phyloP scores from a whole-genome alignment of 1,140 invertebrate genomes.

The Cephus cinctus region DNA sequence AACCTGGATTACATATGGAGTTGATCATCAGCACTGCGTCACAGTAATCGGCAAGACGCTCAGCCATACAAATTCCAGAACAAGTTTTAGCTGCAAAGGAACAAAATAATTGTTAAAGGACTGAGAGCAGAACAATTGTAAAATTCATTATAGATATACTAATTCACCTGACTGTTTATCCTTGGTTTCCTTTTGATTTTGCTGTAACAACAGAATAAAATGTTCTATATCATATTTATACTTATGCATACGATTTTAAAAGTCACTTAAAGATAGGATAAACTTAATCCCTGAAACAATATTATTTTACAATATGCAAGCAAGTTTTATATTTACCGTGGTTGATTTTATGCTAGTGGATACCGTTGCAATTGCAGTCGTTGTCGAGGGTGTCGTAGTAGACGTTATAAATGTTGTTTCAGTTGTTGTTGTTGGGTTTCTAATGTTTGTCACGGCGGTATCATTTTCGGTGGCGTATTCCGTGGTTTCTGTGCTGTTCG shows the following conservation, averaged over 20 bases:
- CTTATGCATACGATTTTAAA: too few species aligned
- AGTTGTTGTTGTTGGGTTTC: slow-evolving; percentile 7
- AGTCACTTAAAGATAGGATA: background rate
- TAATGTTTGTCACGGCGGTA: slow-evolving; percentile 6
- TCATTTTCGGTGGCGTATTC: slow-evolving; percentile 29
- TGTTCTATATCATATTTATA: background rate
- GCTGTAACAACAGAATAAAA: too few species aligned
- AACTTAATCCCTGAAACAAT: background rate
- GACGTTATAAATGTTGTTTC: slow-evolving; percentile 14
- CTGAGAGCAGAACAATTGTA: too few species aligned
- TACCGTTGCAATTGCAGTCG: slow-evolving; percentile 32
- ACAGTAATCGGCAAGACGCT: slow-evolving; percentile 79
- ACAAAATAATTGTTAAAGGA: too few species aligned
- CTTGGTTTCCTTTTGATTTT: background rate
- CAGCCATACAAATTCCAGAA: slow-evolving; percentile 79
- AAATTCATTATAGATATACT: too few species aligned
- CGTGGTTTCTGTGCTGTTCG: slow-evolving; percentile 38
- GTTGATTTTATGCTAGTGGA: slow-evolving; percentile 29
- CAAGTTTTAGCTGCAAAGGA: slow-evolving; percentile 62
- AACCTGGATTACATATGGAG: slow-evolving; percentile 68
- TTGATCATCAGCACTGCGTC: slow-evolving; percentile 75
- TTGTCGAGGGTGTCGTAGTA: slow-evolving; percentile 38
- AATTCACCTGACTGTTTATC: background rate
- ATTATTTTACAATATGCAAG: background rate
- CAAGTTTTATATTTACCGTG: background rate